Conservation (phyloP, 1,140 invertebrate genomes). For the Anoplophora glabripennis region DNA sequence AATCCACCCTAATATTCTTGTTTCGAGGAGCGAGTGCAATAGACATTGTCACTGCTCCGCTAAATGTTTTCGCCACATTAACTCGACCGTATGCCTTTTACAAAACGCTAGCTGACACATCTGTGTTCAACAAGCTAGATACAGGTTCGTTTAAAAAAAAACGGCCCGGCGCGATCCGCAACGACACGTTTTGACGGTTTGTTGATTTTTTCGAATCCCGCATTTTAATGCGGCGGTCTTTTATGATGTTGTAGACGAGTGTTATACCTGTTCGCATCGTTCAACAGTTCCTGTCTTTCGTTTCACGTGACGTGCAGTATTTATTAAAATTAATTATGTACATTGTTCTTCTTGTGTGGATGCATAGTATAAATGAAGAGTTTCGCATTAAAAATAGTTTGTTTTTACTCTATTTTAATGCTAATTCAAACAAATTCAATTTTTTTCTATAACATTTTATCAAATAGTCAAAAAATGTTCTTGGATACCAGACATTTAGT, state of each 20-base stretch:
- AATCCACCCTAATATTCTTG: conserved; percentile 23
- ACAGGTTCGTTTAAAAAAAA: conserved; percentile 10
- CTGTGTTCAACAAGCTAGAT: conserved; percentile 15
- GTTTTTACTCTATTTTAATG: too few species aligned
- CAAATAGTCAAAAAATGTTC: too few species aligned
- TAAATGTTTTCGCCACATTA: conserved; percentile 41
- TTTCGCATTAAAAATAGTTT: too few species aligned
- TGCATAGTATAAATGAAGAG: too few species aligned
- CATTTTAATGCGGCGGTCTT: background rate
- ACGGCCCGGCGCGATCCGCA: background rate
- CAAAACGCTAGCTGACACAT: conserved; percentile 19
- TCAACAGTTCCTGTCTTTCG: too few species aligned
- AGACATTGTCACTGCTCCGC: conserved; percentile 29
- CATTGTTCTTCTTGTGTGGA: too few species aligned
- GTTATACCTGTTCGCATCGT: too few species aligned
- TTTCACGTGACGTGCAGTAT: too few species aligned
- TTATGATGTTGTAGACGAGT: background rate
- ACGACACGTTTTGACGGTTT: background rate
- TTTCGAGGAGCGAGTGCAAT: conserved; percentile 20
- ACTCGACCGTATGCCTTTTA: conserved; percentile 30
- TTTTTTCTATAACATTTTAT: too few species aligned
- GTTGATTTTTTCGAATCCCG: background rate
- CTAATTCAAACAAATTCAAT: too few species aligned
- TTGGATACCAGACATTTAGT: too few species aligned
- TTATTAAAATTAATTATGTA: too few species aligned